Conservation (phyloP, 1,140 invertebrate genomes). For the Ceratosolen fusciceps region DNA sequence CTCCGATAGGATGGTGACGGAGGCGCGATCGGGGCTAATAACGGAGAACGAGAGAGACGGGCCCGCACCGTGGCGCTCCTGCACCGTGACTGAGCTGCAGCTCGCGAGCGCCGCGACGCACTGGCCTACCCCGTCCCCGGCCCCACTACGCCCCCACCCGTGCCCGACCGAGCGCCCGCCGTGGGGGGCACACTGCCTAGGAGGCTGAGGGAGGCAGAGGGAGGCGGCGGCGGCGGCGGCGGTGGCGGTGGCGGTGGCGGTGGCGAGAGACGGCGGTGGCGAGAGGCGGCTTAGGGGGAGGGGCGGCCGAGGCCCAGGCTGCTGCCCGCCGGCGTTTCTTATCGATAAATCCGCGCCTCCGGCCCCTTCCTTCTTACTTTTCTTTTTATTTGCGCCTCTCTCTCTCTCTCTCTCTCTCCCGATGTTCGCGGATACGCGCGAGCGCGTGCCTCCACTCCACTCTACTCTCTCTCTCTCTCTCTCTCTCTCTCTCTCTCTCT, state of each 20-base stretch:
- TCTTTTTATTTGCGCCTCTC: not conserved
- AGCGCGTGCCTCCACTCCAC: no score
- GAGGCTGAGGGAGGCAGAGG: not conserved
- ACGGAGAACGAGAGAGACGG: not conserved
- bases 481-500: no score
- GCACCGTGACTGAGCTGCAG: not conserved
- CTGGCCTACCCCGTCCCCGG: not conserved
- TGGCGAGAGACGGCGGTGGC: no score
- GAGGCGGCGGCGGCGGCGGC: not conserved
- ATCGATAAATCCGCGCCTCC: slow-evolving; percentile 14
- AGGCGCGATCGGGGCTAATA: no score
- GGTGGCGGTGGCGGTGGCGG: no score
- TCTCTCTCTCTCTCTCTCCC: no score
- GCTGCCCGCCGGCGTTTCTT: slow-evolving; percentile 9
- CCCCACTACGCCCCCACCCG: not conserved
- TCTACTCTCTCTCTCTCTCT: no score
- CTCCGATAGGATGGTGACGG: no score
- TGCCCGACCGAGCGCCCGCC: not conserved
- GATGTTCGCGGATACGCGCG: not conserved
- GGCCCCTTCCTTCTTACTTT: not conserved
- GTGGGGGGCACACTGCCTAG: not conserved
- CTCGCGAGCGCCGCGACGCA: not conserved
- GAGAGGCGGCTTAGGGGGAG: no score
- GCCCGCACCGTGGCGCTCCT: not conserved
- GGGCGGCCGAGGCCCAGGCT: no score